Base-by-base conservation (phyloP, 1,140 invertebrate species). In the Cyclargus thomasi region DNA sequence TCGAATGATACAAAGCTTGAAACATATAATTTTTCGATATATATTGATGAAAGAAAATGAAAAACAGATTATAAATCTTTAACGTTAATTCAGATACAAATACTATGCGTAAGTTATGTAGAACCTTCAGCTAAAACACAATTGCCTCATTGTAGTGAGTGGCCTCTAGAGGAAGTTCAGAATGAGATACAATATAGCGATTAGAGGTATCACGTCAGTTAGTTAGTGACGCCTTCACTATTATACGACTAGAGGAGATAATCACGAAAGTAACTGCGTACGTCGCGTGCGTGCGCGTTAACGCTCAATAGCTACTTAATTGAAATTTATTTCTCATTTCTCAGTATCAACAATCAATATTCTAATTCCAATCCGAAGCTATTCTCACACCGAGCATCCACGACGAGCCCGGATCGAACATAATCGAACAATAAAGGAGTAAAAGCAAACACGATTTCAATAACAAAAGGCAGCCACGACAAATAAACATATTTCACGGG, bases 401-500 rank as follows among this genome's bases (percentile, higher is more conserved):
- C 79, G 88, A 90, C 88, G 79, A 81, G 88, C 86, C 88, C 74
- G 77, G 81, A 75, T 72, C 69, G 73, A 79, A 82, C 80, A 88
- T 87, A 90, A 86, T 88, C 88, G 84, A 88, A 90, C 84, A 90
- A 90, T 90, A 88, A 88, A 86, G 83, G 86, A 86, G 86, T 85
- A 86, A 81, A 87, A 90, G 82, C 84, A 90, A 90, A 90, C 88
- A 90, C 78, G 82, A 90, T 90, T 90, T 90, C 85, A 90, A 90
- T 90, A 90, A 90, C 88, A 90, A 90, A 90, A 79, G 84, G 77
- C 78, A 82, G 78, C 83, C 81, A 87, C 83, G 85, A 90, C 88
- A 90, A 90, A 90, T 90, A 90, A 90, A 88, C 88, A 90, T 90
- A 88, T 90, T 90, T 90, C 86, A 90, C 82, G 83, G 84, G 79